Evolutionary conservation across 1,140 invertebrate species (phyloP), one percentile per base, ranked within the genome.

Genomic region (Drosophila rhopaloa): DNA sequence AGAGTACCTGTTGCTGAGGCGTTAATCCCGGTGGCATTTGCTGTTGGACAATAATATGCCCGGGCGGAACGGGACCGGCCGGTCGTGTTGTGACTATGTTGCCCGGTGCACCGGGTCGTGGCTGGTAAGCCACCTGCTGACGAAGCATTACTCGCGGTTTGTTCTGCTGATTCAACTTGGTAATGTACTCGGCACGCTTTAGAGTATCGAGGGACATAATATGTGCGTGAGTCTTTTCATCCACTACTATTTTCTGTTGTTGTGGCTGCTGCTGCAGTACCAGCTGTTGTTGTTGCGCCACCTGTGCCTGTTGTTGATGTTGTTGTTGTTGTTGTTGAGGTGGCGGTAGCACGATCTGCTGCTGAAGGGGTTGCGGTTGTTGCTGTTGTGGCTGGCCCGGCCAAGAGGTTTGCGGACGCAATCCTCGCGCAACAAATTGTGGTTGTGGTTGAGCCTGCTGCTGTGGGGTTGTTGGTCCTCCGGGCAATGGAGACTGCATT

Each of bases 141-240:
- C 93, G 93, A 46, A 94, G 92, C 91, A 94, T 92, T 29, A 94
- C 93, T 5, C 93, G 65, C 1, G 83, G 92, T 37, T 94, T 78
- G 66, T 94, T 95, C 46, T 95, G 93, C 47, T 95, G 93, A 50
- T 96, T 95, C 40, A 97, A 92, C 81, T 96, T 96, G 6, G 96
- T 95, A 0, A 97, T 95, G 79, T 97, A 97, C 81, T 96, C 94
- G 4, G 95, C 95, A 32, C 96, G 93, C 74, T 97, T 96, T 58
- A 96, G 94, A 0, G 96, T 95, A 81, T 96, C 95, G 94, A 97
- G 95, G 59, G 96, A 96, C 81, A 97, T 96, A 29, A 97, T 91
- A 71, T 97, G 96, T n/a, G 96, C 95, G 82, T 97, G 96, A 4
- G 96, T 96, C 71, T 96, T 95, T 6, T 95, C 95, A 84, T 97